phyloP scores from a whole-genome alignment of 2,888 invertebrate genomes.

The Ophion slaviceki region DNA sequence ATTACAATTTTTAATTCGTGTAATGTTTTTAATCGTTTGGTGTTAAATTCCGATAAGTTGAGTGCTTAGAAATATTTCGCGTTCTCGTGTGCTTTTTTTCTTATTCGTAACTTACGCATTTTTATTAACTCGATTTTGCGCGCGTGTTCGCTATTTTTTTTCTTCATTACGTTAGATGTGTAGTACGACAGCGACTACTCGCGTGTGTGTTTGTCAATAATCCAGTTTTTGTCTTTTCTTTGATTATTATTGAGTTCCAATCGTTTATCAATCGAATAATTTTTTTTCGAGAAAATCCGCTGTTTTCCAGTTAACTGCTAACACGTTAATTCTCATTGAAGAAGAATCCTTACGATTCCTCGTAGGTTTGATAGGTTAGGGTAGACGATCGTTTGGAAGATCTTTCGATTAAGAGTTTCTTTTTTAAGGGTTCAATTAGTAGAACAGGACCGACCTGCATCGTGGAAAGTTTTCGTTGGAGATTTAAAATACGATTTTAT shows the following conservation, averaged over 20 bases:
- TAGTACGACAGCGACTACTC: constrained; percentile 52
- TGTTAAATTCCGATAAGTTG: constrained; percentile 58
- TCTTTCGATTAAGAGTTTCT: constrained; percentile 40
- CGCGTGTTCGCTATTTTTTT: constrained; percentile 38
- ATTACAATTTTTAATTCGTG: background rate
- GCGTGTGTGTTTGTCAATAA: constrained; percentile 46
- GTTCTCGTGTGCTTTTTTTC: constrained; percentile 55
- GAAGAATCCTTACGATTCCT: constrained; percentile 32
- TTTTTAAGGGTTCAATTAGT: constrained; percentile 48
- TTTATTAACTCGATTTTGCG: constrained; percentile 42
- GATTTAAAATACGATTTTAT: constrained; percentile 51
- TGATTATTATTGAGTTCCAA: constrained; percentile 50
- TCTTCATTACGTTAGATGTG: constrained; percentile 24
- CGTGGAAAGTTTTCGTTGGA: constrained; percentile 67
- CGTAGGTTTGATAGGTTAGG: constrained; percentile 43
- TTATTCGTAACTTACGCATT: constrained; percentile 17
- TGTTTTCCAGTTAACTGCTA: constrained; percentile 68
- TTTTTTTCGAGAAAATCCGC: constrained; percentile 70
- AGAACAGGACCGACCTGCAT: constrained; percentile 57
- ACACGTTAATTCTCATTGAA: constrained; percentile 37
- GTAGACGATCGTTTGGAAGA: constrained; percentile 41
- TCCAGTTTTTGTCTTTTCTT: constrained; percentile 43
- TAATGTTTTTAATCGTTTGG: background rate
- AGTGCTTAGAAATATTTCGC: constrained; percentile 58
- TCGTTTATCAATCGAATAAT: constrained; percentile 64